Conservation (phyloP, 2,113 vertebrate genomes). For the Spheniscus mendiculus region DNA sequence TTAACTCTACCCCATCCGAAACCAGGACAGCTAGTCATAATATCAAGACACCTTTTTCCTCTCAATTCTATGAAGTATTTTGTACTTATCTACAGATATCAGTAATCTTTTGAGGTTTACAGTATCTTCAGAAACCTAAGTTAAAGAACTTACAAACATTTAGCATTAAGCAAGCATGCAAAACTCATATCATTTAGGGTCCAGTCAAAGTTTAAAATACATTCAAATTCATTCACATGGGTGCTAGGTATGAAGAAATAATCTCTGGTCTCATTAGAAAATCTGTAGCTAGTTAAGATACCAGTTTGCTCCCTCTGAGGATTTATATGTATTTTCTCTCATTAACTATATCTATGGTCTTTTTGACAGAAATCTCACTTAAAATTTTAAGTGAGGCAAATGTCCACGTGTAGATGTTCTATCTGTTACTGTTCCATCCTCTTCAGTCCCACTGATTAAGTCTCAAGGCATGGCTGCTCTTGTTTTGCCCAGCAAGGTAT, state of each 20-base stretch:
- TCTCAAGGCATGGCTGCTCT: neutral
- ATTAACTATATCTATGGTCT: neutral
- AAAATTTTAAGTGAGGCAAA: neutral
- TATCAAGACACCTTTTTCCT: neutral
- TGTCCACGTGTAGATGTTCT: neutral
- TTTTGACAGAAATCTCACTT: neutral
- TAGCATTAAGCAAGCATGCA: neutral
- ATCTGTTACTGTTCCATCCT: neutral
- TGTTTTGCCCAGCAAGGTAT: constrained; percentile 11
- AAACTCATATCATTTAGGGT: neutral
- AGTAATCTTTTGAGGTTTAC: neutral
- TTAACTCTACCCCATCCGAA: too few species aligned
- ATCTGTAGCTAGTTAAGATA: neutral
- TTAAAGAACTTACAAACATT: neutral
- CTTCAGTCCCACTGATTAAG: neutral
- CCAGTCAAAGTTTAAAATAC: neutral
- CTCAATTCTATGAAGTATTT: neutral
- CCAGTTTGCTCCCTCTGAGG: neutral
- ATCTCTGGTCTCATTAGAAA: neutral
- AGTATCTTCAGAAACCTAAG: neutral
- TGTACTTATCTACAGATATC: neutral
- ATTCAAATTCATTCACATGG: neutral
- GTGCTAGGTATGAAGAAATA: neutral
- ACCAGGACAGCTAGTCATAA: neutral
- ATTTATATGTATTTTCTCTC: neutral